These are phyloP conservation scores for Megamerina dolium DNA, from an alignment of 2,888 invertebrate species.

Conservation along the genomic window DNA sequence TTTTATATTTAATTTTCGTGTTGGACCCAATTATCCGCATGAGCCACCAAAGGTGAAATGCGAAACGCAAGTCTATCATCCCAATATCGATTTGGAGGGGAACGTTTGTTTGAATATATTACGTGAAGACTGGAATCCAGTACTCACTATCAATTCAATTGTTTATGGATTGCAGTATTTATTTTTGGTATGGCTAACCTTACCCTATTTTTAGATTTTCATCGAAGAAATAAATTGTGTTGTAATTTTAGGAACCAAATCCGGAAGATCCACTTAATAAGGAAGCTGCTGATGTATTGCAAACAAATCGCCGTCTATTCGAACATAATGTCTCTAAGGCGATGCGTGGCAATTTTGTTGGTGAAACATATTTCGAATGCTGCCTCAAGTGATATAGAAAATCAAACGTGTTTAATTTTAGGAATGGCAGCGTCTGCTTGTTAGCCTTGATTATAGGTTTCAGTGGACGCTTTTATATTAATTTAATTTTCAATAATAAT, in stretches of 20 bases:
- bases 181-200: conserved; percentile 64
- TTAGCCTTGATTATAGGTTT: conserved; percentile 40
- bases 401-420: conserved; percentile 47
- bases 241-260: conserved; percentile 79
- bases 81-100: conserved; percentile 96
- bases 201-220: conserved; percentile 1
- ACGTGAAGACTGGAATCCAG: conserved; percentile 98
- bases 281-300: conserved; percentile 95
- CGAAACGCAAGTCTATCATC: conserved; percentile 95
- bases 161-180: conserved; percentile 96
- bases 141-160: conserved; percentile 94
- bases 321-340: conserved; percentile 95
- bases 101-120: conserved; percentile 97
- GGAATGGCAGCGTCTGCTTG: conserved; percentile 44
- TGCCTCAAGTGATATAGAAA: conserved; percentile 80
- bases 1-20: conserved; percentile 86
- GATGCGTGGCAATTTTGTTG: conserved; percentile 93
- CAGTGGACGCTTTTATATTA: conserved; percentile 44
- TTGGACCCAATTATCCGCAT: conserved; percentile 96
- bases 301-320: conserved; percentile 87
- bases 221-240: conserved; percentile 2
- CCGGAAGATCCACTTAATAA: conserved; percentile 98
- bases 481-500: conserved; percentile 37
- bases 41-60: conserved; percentile 99
- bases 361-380: conserved; percentile 89